Evolutionary conservation across 1,140 invertebrate genomes (phyloP), one percentile per base, ranked within the genome.

Genomic region (Drosophila rhopaloa): DNA sequence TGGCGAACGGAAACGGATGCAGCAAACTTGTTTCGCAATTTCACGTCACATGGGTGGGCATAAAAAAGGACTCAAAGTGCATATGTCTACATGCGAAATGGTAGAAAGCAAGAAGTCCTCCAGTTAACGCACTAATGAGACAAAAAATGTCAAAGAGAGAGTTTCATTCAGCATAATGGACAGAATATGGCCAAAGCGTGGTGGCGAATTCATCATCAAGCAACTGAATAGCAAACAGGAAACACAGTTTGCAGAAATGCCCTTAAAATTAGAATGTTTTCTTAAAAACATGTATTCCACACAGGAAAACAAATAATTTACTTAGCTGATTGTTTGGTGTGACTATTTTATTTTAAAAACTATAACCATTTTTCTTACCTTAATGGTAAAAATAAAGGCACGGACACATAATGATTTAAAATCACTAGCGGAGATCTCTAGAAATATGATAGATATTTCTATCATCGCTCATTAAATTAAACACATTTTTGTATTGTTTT

Each of bases 11-110:
- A 75, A 70, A 44, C 41, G 53, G 54, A 29, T 73, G 50, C 76
- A 67, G 59, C 55, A 63, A 76, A 59, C 67, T 50, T 53, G 54
- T 81, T 81, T 48, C 35, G 62, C 63, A 54, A 41, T 79, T 79
- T 76, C 54, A 43, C 66, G 46, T 35, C 54, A 43, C n/a, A 67
- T 50, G 29, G 11, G 10, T 14, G 37, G 44, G 27, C 51, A 59
- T 47, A 51, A 53, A 29, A 51, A 19, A 51, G 24, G 43, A 48
- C 35, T 50, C n/a, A 6, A 41, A 67, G 9, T 68, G 65, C 65
- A 71, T 40, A 38, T 38, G 55, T 43, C 38, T 8, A 13, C 6
- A 32, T 35, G 4, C 13, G 43, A 41, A 48, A 19, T 16, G 6
- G 5, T 5, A 46, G 7, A 13, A 14, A 40, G 24, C 19, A 47